These are phyloP conservation scores for Pao palembangensis DNA, from an alignment of 2,113 vertebrate species.

Conservation along the genomic window DNA sequence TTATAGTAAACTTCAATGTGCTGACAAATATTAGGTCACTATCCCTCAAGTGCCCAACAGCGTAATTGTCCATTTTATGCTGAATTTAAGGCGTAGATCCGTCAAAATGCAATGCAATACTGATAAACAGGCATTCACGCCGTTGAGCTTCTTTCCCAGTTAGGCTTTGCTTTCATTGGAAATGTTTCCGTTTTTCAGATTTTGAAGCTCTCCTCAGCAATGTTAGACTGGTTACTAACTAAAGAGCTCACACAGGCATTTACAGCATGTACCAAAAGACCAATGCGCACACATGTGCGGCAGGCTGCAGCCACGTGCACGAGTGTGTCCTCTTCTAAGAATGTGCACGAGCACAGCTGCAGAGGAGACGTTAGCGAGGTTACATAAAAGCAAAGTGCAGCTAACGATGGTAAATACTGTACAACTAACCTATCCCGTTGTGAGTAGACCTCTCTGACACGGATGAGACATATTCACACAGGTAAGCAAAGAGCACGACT, in stretches of 20 bases:
- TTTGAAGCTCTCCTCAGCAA: not conserved
- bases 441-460: not conserved
- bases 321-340: not conserved
- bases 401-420: conserved; percentile 9
- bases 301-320: not conserved
- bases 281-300: not conserved
- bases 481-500: conserved; percentile 20
- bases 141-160: not conserved
- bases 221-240: conserved; percentile 16
- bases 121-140: too few relatives aligned
- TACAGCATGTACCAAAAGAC: conserved; percentile 21
- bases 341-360: too few relatives aligned
- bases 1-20: conserved; percentile 16
- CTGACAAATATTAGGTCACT: not conserved
- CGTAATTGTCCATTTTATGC: not conserved
- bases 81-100: conserved; percentile 42
- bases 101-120: not conserved
- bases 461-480: conserved; percentile 7
- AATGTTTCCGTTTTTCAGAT: not conserved
- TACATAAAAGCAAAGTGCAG: conserved; percentile 25
- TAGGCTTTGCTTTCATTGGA: conserved; percentile 25
- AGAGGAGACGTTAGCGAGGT: not conserved
- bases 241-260: conserved; percentile 27
- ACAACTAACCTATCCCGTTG: not conserved
- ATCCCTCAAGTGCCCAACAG: conserved; percentile 2